A percentile compares a stretch with the other conserved stretches of the same genome.
These are phyloP conservation scores for Tenthredo livida DNA, from an alignment of 2,888 invertebrate species.

Conservation along the genomic window DNA sequence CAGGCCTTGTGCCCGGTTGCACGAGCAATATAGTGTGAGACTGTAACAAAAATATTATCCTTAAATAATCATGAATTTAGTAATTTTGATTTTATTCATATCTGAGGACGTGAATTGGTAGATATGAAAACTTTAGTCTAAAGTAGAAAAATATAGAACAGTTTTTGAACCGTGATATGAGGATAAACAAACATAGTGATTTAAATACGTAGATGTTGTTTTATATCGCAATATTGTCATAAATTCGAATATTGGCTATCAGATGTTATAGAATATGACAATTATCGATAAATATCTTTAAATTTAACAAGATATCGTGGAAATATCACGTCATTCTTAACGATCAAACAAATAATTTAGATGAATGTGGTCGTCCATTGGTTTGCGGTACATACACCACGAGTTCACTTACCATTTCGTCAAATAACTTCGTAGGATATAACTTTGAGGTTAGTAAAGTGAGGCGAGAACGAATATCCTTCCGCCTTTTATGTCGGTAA, in stretches of 20 bases:
- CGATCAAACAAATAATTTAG: slow-evolving; percentile 6
- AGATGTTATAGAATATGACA: not conserved
- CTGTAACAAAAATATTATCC: slow-evolving; percentile 80
- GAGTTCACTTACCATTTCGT: slow-evolving; percentile 47
- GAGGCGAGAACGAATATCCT: not conserved
- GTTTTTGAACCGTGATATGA: not conserved
- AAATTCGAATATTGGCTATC: not conserved
- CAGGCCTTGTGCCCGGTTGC: slow-evolving; percentile 95
- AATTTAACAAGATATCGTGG: not conserved
- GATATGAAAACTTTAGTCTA: not conserved
- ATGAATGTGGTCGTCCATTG: slow-evolving; percentile 34
- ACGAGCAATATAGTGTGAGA: slow-evolving; percentile 98
- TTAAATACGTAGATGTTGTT: not conserved
- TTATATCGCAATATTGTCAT: not conserved
- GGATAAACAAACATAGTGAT: slow-evolving; percentile 35
- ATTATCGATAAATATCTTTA: not conserved
- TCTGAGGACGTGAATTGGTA: not conserved
- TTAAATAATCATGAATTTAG: not conserved
- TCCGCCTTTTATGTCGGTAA: not conserved
- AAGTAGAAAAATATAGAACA: not conserved
- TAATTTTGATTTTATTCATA: not conserved
- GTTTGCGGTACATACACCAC: slow-evolving; percentile 27
- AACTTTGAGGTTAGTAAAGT: not conserved
- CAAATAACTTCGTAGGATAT: slow-evolving; percentile 20
- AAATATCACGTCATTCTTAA: not conserved